Conservation (phyloP, 1,140 invertebrate species). For the Cataglyphis hispanica region DNA sequence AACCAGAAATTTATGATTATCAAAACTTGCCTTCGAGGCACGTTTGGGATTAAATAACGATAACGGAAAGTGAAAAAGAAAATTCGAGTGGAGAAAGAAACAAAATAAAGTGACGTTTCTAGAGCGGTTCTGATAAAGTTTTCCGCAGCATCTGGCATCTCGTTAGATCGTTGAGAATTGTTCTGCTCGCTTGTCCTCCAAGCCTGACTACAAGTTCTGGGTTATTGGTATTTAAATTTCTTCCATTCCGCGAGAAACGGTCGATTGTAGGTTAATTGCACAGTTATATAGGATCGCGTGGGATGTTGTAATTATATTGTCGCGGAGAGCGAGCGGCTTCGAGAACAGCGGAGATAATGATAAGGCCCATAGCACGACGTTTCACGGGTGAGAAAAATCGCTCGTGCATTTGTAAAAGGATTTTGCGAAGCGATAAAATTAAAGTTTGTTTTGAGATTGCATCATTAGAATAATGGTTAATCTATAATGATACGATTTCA, state of each 20-base stretch:
- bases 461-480: background rate
- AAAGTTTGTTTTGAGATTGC: background rate
- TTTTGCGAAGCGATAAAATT: background rate
- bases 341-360: constrained; percentile 38
- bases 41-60: background rate
- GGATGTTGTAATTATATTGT: constrained; percentile 71
- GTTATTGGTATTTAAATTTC: constrained; percentile 78
- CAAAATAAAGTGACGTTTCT: constrained; percentile 34
- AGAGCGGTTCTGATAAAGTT: constrained; percentile 64
- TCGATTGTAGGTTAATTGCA: constrained; percentile 74
- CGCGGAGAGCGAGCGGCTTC: constrained; percentile 43
- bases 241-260: constrained; percentile 68
- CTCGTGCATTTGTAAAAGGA: background rate
- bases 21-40: background rate
- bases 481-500: background rate
- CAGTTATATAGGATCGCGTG: constrained; percentile 7
- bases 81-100: background rate
- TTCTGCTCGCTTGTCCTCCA: constrained; percentile 50
- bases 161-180: constrained; percentile 65
- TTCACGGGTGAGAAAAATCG: constrained; percentile 10
- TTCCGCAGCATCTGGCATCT: constrained; percentile 71
- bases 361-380: background rate
- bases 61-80: background rate
- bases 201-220: constrained; percentile 38
- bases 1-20: background rate